A percentile compares a stretch with the other conserved stretches of the same genome.
Conservation (phyloP, 2,113 vertebrate species). For the Rhinichthys klamathensis region DNA sequence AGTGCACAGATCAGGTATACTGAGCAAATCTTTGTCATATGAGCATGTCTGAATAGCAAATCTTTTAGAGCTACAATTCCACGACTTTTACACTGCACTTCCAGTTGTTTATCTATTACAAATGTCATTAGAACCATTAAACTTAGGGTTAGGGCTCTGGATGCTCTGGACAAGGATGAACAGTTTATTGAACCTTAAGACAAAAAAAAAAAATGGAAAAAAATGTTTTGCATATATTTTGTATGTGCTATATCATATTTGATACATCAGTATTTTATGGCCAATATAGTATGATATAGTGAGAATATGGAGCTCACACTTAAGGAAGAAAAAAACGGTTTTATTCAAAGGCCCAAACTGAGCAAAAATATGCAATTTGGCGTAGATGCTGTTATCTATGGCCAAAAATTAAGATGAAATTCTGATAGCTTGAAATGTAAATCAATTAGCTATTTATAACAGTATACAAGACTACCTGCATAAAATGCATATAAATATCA, state of each 20-base stretch:
- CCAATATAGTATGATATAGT: too few relatives aligned
- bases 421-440: too few relatives aligned
- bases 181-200: not conserved
- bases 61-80: not conserved
- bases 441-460: too few relatives aligned
- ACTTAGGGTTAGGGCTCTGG: not conserved
- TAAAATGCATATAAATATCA: not conserved
- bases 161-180: not conserved
- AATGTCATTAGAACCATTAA: not conserved
- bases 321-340: too few relatives aligned
- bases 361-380: too few relatives aligned
- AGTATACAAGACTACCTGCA: too few relatives aligned
- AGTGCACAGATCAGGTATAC: conserved; percentile 5
- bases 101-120: not conserved
- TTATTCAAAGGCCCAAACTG: too few relatives aligned
- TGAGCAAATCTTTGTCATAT: not conserved
- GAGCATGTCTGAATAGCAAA: not conserved
- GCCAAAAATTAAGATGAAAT: too few relatives aligned
- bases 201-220: too few relatives aligned
- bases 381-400: too few relatives aligned
- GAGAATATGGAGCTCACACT: too few relatives aligned
- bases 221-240: too few relatives aligned
- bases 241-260: not conserved
- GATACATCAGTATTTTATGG: not conserved
- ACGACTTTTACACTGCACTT: not conserved